A percentile compares a stretch with the other conserved stretches of the same genome.
Conservation (phyloP, 1,140 invertebrate species). For the Rhynchophorus ferrugineus region DNA sequence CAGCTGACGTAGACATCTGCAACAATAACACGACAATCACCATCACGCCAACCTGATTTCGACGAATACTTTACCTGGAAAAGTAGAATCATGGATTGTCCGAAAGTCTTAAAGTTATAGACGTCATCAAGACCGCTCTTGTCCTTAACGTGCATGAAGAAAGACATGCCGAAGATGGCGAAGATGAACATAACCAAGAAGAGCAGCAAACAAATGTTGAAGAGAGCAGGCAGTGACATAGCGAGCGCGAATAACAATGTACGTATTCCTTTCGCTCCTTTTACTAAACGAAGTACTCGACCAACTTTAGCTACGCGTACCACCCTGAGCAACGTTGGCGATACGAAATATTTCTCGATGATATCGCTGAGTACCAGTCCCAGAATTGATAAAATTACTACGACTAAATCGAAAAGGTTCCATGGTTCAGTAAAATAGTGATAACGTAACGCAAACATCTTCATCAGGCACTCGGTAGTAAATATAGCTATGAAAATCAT, state of each 20-base stretch:
- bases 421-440: slow-evolving; percentile 99
- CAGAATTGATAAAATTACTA: slow-evolving; percentile 96
- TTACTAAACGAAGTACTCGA: slow-evolving; percentile 91
- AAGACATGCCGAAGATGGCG: slow-evolving; percentile 98
- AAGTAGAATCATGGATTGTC: slow-evolving; percentile 93
- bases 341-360: slow-evolving; percentile 96
- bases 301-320: slow-evolving; percentile 97
- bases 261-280: slow-evolving; percentile 94
- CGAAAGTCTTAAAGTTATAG: slow-evolving; percentile 98
- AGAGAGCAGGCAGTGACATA: slow-evolving; percentile 95
- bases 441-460: slow-evolving; percentile 93
- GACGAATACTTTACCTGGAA: slow-evolving; percentile 68
- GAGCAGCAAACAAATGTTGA: slow-evolving; percentile 96
- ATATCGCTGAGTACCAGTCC: slow-evolving; percentile 92
- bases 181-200: slow-evolving; percentile 99
- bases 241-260: slow-evolving; percentile 94
- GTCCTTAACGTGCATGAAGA: slow-evolving; percentile 96
- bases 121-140: slow-evolving; percentile 91
- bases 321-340: slow-evolving; percentile 92
- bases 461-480: slow-evolving; percentile 93
- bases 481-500: slow-evolving; percentile 98
- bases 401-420: slow-evolving; percentile 99
- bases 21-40: slow-evolving; percentile 9
- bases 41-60: neutral
- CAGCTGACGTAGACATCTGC: slow-evolving; percentile 96